A percentile compares a stretch with the other conserved stretches of the same genome.
Conservation (phyloP, 2,797 vertebrate genomes). For the Lemur catta region DNA sequence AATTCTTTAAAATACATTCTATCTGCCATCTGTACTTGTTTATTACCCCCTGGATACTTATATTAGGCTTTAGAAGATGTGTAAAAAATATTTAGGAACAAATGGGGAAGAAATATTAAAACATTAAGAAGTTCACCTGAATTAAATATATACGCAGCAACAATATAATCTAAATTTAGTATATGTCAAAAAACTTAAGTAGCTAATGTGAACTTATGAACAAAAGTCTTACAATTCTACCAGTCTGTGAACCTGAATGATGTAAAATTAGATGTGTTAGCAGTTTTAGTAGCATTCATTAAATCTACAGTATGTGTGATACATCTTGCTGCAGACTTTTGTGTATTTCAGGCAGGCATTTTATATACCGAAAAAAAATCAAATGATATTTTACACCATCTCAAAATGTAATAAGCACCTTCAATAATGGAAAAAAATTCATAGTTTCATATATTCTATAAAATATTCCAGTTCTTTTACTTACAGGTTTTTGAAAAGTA, state of each 20-base stretch:
- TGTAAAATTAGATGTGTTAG: slow-evolving; percentile 36
- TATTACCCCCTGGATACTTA: slow-evolving; percentile 64
- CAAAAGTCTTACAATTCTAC: slow-evolving; percentile 23
- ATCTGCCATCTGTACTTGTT: slow-evolving; percentile 58
- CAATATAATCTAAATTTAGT: slow-evolving; percentile 79
- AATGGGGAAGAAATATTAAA: slow-evolving; percentile 79
- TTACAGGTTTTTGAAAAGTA: neutral
- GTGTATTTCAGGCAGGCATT: slow-evolving; percentile 46
- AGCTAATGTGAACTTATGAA: slow-evolving; percentile 69
- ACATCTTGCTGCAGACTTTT: neutral
- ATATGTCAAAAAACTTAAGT: slow-evolving; percentile 59
- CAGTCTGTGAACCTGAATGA: slow-evolving; percentile 58
- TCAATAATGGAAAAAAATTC: neutral
- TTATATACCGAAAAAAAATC: neutral
- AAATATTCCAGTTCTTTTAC: neutral
- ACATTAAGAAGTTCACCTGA: slow-evolving; percentile 73
- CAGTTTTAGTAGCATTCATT: slow-evolving; percentile 58
- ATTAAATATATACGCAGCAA: slow-evolving; percentile 79
- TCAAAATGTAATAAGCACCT: slow-evolving; percentile 31
- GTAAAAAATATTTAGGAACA: slow-evolving; percentile 75
- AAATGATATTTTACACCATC: neutral
- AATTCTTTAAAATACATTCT: slow-evolving; percentile 70
- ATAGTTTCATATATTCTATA: neutral
- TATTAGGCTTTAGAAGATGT: slow-evolving; percentile 69
- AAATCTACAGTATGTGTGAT: slow-evolving; percentile 15